Base-by-base conservation (phyloP, 2,888 invertebrate species). In the Scaptomyza reducta region DNA sequence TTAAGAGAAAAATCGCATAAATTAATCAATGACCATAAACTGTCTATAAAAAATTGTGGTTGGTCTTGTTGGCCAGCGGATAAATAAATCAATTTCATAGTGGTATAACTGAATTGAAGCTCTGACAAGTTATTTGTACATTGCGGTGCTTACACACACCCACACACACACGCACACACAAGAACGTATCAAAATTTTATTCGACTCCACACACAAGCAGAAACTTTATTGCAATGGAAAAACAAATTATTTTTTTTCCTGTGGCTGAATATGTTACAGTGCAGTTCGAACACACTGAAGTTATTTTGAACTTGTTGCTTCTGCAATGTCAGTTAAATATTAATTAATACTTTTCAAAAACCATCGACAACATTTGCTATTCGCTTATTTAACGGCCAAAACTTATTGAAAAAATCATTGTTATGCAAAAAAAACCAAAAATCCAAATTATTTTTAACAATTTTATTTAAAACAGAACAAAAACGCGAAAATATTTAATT, bases 1-100 rank as follows among this genome's bases (percentile, higher is more conserved):
- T 49, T 42, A 53, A 45, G 59, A 54, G 51, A 64, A 11, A 62
- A 79, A 67, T 66, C 56, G 40, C 65, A 74, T 74, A 63, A 66
- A 74, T 77, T 78, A 69, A 77, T 79, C 61, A 71, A 56, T 55
- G 45, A 31, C 60, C 68, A 66, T 66, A 64, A 73, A 63, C 53
- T 51, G 78, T 60, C 60, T 62, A 78, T 72, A 68, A 58, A 73
- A 71, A 64, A 25, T 44, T 69, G 50, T 49, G 60, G 35, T 55
- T 35, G 49, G 10, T 55, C 33, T 25, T 45, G 45, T 31, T 45
- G 46, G 51, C 56, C 25, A 41, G 49, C 40, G n/a, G 49, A 29
- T 41, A 64, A 58, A 63, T 57, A 56, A 65, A 65, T 54, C 62
- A 51, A 61, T 56, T 71, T 22, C 35, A 38, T 45, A 9, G 7